These are phyloP conservation scores for Pyrgus malvae DNA, from an alignment of 2,888 invertebrate species.

Conservation along the genomic window DNA sequence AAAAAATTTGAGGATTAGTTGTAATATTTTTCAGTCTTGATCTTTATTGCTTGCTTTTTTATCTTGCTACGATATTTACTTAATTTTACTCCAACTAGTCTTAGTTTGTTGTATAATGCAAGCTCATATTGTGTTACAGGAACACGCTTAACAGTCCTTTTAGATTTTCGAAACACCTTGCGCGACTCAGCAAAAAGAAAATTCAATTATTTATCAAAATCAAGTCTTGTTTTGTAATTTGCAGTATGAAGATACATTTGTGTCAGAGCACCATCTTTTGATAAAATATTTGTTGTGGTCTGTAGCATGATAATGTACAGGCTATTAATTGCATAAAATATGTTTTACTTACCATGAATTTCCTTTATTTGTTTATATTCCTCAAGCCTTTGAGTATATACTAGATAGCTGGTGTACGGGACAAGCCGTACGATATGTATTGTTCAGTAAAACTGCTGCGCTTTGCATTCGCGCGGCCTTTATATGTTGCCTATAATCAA, in stretches of 20 bases:
- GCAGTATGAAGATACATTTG: not conserved
- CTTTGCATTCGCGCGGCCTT: no score
- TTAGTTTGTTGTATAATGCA: not conserved
- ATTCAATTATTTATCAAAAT: not conserved
- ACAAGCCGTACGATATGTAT: no score
- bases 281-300: not conserved
- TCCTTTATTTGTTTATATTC: not conserved
- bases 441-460: no score
- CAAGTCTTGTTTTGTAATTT: not conserved
- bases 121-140: not conserved
- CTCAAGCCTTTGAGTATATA: not conserved
- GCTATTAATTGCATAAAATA: not conserved
- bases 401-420: no score
- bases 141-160: not conserved
- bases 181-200: no score
- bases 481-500: no score
- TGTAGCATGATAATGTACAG: not conserved
- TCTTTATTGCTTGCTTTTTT: not conserved
- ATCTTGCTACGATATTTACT: constrained; percentile 17
- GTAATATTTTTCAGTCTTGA: constrained; percentile 17
- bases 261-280: not conserved
- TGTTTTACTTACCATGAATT: not conserved
- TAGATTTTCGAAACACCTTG: not conserved
- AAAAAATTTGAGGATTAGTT: constrained; percentile 11
- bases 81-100: constrained; percentile 7